Conservation (phyloP, 2,888 invertebrate genomes). For the Chrysolina haemoptera region DNA sequence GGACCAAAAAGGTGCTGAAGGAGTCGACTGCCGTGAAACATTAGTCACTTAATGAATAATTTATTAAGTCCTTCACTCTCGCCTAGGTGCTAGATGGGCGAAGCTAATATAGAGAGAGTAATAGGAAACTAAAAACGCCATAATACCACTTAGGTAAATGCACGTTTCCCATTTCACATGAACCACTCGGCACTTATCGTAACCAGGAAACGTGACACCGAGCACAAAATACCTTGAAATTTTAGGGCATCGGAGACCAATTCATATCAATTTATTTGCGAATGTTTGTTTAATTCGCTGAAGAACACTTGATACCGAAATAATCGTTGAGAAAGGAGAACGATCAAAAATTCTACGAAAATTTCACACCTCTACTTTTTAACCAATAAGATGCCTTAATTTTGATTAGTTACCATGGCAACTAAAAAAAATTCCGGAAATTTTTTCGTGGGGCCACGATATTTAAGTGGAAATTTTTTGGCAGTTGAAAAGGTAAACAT, state of each 20-base stretch:
- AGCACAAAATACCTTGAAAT: slow-evolving; percentile 40
- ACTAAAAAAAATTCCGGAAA: too few relatives aligned
- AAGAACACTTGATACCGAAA: not conserved
- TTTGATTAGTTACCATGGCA: too few relatives aligned
- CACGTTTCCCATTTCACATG: slow-evolving; percentile 38
- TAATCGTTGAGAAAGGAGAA: too few relatives aligned
- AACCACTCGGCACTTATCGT: slow-evolving; percentile 44
- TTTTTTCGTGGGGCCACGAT: too few relatives aligned
- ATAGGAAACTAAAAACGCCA: slow-evolving; percentile 35
- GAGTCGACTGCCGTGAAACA: not conserved
- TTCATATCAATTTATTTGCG: slow-evolving; percentile 42
- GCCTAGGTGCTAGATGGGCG: not conserved
- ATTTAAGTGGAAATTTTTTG: too few relatives aligned
- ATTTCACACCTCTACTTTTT: too few relatives aligned
- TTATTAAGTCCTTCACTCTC: slow-evolving; percentile 23
- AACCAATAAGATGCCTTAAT: too few relatives aligned
- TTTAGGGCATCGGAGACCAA: slow-evolving; percentile 31
- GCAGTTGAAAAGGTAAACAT: too few relatives aligned
- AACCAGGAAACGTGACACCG: slow-evolving; percentile 39
- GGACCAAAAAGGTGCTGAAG: too few relatives aligned
- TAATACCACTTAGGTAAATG: slow-evolving; percentile 46
- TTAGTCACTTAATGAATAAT: slow-evolving; percentile 33
- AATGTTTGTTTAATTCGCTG: slow-evolving; percentile 36
- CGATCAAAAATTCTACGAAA: too few relatives aligned
- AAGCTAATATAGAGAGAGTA: slow-evolving; percentile 21